Evolutionary conservation across 2,888 invertebrate species (phyloP).

Genomic region (Papilio demoleus): DNA sequence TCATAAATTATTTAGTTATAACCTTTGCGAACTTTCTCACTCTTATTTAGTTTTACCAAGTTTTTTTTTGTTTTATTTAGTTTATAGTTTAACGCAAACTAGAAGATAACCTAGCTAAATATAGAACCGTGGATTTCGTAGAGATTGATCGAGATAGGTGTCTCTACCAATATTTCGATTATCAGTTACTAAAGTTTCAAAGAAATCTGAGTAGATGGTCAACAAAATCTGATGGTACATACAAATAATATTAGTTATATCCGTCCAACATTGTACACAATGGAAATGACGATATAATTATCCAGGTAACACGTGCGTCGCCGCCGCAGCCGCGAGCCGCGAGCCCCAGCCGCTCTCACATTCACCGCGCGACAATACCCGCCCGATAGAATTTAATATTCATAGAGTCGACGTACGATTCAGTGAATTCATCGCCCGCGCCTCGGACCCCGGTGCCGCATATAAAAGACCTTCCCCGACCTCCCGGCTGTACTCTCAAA

Average conservation of each 20-base stretch:
- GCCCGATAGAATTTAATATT: conserved; percentile 82
- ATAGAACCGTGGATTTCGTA: too few species aligned
- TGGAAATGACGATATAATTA: conserved; percentile 36
- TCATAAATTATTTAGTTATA: conserved; percentile 34
- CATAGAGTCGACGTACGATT: conserved; percentile 81
- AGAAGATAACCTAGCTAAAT: too few species aligned
- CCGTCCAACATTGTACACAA: conserved; percentile 6
- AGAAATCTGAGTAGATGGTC: too few species aligned
- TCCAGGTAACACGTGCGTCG: conserved; percentile 50
- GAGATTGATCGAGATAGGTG: too few species aligned
- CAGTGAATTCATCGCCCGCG: conserved; percentile 80
- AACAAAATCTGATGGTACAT: too few species aligned
- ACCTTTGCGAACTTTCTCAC: conserved; percentile 14
- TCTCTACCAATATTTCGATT: too few species aligned
- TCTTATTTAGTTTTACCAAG: background rate
- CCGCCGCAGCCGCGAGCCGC: conserved; percentile 36
- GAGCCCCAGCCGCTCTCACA: conserved; percentile 61
- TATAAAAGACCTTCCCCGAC: conserved; percentile 77
- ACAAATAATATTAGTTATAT: conserved; percentile 1
- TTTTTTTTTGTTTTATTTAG: background rate
- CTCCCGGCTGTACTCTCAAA: conserved; percentile 76
- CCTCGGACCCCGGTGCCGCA: conserved; percentile 77
- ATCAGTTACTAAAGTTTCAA: too few species aligned
- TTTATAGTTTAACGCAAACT: background rate
- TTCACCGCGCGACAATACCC: conserved; percentile 76